Conservation (phyloP, 2,888 invertebrate species). For the Tridacna crocea region DNA sequence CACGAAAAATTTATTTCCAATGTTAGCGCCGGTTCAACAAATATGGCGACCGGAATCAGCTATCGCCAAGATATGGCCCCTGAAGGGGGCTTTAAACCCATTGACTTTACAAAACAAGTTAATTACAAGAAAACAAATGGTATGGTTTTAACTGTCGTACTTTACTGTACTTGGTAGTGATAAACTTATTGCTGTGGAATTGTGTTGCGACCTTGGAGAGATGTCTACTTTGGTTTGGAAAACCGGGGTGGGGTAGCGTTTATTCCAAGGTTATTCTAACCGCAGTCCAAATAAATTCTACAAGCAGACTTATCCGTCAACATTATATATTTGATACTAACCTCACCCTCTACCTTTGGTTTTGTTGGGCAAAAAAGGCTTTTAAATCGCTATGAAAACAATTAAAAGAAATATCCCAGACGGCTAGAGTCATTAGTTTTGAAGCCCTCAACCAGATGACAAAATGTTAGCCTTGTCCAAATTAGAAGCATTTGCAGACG, state of each 20-base stretch:
- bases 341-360: no score
- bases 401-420: no score
- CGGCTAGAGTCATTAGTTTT: no score
- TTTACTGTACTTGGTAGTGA: not conserved
- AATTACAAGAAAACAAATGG: conserved; percentile 24
- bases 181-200: not conserved
- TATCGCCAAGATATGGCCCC: conserved; percentile 16
- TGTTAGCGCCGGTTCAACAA: not conserved
- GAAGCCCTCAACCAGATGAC: no score
- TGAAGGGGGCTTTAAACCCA: conserved; percentile 17
- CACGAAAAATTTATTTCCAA: not conserved
- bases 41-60: conserved; percentile 4
- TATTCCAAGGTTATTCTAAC: not conserved
- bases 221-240: not conserved
- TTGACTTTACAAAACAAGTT: conserved; percentile 16
- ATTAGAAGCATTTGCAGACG: no score
- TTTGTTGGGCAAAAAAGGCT: no score
- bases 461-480: no score
- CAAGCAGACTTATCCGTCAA: not conserved
- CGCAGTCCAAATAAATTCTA: not conserved
- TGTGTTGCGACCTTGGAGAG: not conserved
- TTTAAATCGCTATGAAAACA: no score
- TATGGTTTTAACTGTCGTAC: not conserved
- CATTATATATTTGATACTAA: no score
- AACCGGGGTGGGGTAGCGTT: not conserved